phyloP scores from a whole-genome alignment of 2,797 vertebrate species.

The Mallotus villosus region DNA sequence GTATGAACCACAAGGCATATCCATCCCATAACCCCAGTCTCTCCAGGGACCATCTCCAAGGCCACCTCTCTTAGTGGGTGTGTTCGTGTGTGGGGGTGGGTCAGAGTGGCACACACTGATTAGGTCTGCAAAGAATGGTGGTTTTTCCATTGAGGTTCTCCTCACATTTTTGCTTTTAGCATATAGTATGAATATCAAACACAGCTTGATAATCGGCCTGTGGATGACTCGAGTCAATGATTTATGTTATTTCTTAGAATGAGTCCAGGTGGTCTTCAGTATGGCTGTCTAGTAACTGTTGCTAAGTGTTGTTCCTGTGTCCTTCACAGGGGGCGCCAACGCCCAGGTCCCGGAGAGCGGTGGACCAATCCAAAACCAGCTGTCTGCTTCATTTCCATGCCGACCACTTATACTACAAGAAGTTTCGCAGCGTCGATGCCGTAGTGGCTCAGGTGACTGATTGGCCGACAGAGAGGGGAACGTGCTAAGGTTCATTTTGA shows the following conservation, averaged over 20 bases:
- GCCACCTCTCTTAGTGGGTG: background rate
- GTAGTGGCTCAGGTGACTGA: conserved; percentile 80
- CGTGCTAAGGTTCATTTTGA: background rate
- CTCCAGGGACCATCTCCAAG: background rate
- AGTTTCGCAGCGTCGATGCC: conserved; percentile 73
- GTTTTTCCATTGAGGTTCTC: background rate
- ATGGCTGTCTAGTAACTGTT: background rate
- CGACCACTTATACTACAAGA: conserved; percentile 77
- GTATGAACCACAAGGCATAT: conserved; percentile 23
- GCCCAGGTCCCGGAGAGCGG: conserved; percentile 63
- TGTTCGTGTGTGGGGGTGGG: background rate
- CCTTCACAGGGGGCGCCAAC: conserved; percentile 59
- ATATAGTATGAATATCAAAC: background rate
- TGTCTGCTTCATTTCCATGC: conserved; percentile 78
- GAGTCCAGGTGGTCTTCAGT: background rate
- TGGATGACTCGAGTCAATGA: too few relatives aligned
- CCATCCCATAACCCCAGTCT: background rate
- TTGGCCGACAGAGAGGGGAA: background rate
- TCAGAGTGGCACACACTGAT: background rate
- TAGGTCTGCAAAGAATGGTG: background rate
- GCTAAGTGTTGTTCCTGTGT: background rate
- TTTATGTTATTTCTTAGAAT: background rate
- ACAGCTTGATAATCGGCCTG: background rate
- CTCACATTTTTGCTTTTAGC: background rate
- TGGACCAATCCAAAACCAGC: conserved; percentile 74